phyloP scores from a whole-genome alignment of 1,140 invertebrate species.

The Zaprionus taronus region DNA sequence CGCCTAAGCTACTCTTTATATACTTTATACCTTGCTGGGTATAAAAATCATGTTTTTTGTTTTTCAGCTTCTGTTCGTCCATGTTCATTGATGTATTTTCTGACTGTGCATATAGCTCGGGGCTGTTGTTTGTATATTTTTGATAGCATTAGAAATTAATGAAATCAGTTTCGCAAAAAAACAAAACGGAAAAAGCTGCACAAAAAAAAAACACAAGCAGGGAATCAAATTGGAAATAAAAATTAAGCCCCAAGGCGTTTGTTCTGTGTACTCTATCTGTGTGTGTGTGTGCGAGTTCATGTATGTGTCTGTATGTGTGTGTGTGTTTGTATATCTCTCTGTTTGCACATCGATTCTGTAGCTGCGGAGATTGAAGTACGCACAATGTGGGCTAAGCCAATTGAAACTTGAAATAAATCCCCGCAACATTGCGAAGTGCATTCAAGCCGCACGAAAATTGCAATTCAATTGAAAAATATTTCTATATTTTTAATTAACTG shows the following conservation, averaged over 20 bases:
- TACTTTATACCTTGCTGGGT: neutral
- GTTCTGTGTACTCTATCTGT: conserved; percentile 36
- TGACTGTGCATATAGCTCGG: conserved; percentile 48
- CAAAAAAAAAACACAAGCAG: conserved; percentile 24
- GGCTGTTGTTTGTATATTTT: conserved; percentile 66
- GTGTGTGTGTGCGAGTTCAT: conserved; percentile 4
- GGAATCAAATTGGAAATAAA: conserved; percentile 61
- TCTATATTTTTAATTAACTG: conserved; percentile 47
- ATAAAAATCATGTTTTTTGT: conserved; percentile 20
- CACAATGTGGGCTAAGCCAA: conserved; percentile 1
- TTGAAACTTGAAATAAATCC: neutral
- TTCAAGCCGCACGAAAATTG: conserved; percentile 4
- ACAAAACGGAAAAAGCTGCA: conserved; percentile 24
- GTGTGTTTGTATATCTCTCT: neutral
- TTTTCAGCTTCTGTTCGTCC: conserved; percentile 26
- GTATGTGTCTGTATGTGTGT: neutral
- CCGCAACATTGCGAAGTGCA: conserved; percentile 12
- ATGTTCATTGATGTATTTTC: conserved; percentile 61
- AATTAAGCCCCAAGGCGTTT: conserved; percentile 57
- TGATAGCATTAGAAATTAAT: conserved; percentile 81
- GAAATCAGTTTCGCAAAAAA: conserved; percentile 73
- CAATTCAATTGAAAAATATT: conserved; percentile 28
- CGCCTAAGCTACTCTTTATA: neutral
- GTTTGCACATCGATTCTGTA: conserved; percentile 32
- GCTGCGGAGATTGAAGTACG: conserved; percentile 22